These are phyloP conservation scores for Drosophila saltans DNA, from an alignment of 1,140 invertebrate genomes.

Conservation along the genomic window DNA sequence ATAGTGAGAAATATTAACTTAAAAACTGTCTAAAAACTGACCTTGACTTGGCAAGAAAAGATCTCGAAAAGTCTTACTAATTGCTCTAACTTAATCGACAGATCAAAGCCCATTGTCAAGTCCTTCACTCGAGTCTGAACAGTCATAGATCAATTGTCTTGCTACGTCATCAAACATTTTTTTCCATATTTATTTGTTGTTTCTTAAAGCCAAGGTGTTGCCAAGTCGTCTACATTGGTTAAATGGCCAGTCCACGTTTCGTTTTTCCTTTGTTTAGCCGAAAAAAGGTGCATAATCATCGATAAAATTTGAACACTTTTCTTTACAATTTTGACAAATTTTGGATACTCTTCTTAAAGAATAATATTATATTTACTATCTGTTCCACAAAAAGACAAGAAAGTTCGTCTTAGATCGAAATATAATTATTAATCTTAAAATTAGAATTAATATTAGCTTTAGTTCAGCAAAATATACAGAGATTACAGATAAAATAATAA, in stretches of 20 bases:
- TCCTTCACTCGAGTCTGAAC: constrained; percentile 52
- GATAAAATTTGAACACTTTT: constrained; percentile 1
- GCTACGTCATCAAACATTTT: constrained; percentile 59
- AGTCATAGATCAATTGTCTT: constrained; percentile 36
- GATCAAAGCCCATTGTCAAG: constrained; percentile 51
- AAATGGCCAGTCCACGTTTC: constrained; percentile 40
- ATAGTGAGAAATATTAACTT: neutral
- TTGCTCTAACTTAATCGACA: constrained; percentile 54
- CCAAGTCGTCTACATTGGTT: constrained; percentile 61
- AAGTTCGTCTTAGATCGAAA: too few species aligned
- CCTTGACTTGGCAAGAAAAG: constrained; percentile 63
- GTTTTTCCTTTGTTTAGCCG: constrained; percentile 30
- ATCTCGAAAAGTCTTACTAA: constrained; percentile 60
- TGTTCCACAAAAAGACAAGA: neutral
- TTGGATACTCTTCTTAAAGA: constrained; percentile 29
- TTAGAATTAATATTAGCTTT: too few species aligned
- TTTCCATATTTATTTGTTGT: constrained; percentile 33
- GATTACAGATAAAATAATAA: too few species aligned
- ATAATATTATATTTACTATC: too few species aligned
- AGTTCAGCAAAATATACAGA: too few species aligned
- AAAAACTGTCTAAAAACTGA: constrained; percentile 34
- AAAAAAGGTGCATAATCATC: constrained; percentile 25
- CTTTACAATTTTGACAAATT: neutral
- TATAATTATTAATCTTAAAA: too few species aligned
- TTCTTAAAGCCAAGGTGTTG: constrained; percentile 64